These are phyloP conservation scores for Nomada fucata DNA, from an alignment of 2,888 invertebrate species.

Conservation along the genomic window DNA sequence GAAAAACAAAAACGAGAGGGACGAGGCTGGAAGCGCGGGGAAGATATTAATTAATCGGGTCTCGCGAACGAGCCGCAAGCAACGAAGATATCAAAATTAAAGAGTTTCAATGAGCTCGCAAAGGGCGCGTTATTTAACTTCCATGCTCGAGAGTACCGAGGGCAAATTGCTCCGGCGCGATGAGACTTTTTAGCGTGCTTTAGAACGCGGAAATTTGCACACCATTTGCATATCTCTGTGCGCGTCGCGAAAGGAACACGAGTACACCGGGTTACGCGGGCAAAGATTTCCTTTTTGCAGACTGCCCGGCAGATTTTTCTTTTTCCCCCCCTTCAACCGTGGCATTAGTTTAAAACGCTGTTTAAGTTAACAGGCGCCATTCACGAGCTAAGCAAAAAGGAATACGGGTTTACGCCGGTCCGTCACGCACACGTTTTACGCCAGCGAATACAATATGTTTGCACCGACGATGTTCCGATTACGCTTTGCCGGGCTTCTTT, in stretches of 20 bases:
- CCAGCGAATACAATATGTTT: not conserved
- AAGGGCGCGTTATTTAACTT: slow-evolving; percentile 14
- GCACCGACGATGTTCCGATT: too few relatives aligned
- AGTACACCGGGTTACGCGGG: not conserved
- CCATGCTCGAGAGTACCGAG: not conserved
- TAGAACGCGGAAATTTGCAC: slow-evolving; percentile 44
- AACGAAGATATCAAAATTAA: slow-evolving; percentile 15
- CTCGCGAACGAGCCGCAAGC: not conserved
- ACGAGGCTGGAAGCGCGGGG: not conserved
- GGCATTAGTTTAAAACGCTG: slow-evolving; percentile 20
- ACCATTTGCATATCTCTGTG: slow-evolving; percentile 45
- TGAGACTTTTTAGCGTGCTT: slow-evolving; percentile 30
- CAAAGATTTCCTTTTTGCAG: not conserved
- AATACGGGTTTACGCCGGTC: not conserved
- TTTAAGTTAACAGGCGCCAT: slow-evolving; percentile 3
- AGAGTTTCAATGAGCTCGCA: slow-evolving; percentile 1
- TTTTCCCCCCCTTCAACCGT: not conserved
- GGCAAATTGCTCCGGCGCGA: slow-evolving; percentile 37
- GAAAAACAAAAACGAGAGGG: not conserved
- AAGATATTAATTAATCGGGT: slow-evolving; percentile 33
- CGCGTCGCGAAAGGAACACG: slow-evolving; percentile 24
- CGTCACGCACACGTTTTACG: not conserved
- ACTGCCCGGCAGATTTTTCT: not conserved
- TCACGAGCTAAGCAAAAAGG: not conserved
- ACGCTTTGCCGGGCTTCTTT: not conserved